Evolutionary conservation across 2,888 invertebrate genomes (phyloP).

Genomic region (Limnephilus marmoratus): DNA sequence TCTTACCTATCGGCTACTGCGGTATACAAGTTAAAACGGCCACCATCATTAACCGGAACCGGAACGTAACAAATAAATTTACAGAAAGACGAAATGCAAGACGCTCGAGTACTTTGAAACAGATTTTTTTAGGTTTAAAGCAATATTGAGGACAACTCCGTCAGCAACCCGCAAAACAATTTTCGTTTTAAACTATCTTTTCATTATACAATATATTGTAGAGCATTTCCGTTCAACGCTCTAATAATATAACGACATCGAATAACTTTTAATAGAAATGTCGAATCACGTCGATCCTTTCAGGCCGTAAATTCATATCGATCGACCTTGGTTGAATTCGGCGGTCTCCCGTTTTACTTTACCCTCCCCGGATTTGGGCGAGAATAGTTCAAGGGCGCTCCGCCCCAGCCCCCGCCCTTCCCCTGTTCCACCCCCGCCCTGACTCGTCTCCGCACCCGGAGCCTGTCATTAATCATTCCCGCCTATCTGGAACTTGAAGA

Average conservation of each 20-base stretch:
- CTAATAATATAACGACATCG: not conserved
- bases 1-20: too few relatives aligned
- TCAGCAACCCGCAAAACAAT: too few relatives aligned
- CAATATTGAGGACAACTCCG: too few relatives aligned
- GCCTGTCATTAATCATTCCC: conserved; percentile 49
- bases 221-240: not conserved
- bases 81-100: too few relatives aligned
- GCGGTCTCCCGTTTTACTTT: conserved; percentile 43
- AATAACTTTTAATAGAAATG: conserved; percentile 22
- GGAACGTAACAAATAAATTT: too few relatives aligned
- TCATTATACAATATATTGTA: not conserved
- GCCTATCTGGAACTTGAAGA: conserved; percentile 28
- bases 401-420: conserved; percentile 18
- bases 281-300: conserved; percentile 21
- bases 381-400: conserved; percentile 54
- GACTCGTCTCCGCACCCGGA: conserved; percentile 20
- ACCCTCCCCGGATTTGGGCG: conserved; percentile 38
- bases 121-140: too few relatives aligned
- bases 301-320: conserved; percentile 40
- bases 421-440: not conserved
- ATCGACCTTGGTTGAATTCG: conserved; percentile 48
- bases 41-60: too few relatives aligned
- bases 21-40: too few relatives aligned
- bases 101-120: too few relatives aligned
- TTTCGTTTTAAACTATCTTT: not conserved